Base-by-base conservation (phyloP, 2,888 invertebrate species). In the Luffia ferchaultella region DNA sequence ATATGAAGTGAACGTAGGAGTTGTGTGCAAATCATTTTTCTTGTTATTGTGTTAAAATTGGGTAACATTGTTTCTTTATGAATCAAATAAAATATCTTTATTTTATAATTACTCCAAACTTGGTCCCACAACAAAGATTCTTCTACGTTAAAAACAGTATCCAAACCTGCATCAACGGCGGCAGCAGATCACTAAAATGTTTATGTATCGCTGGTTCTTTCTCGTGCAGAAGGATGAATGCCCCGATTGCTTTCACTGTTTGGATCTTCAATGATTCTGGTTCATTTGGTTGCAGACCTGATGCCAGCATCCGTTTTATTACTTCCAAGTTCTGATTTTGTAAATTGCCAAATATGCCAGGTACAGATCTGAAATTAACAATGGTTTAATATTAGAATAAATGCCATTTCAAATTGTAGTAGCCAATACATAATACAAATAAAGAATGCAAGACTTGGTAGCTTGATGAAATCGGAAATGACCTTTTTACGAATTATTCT, bases 321-420 rank as follows among this genome's bases (percentile, higher is more conserved):
- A 96, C 87, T 62, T 93, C 93, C 57, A 98, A 74, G 74, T 97
- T 96, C 67, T 95, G 92, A 55, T 89, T 87, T 71, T 98, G 97
- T 67, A 96, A 93, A 71, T 95, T 96, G 42, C 98, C 99, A 86
- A 99, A 99, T 50, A 98, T 93, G 41, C 96, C 95, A 18, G 99
- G 98, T 40, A 98, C 96, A 61, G 95, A 90, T 57, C 93, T 93
- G 73, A 55, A 70, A 55, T 54, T n/a, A 44, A 49, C 47, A 40
- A 16, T 18, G n/a, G n/a, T n/a, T n/a, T n/a, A n/a, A n/a, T n/a
- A 18, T 46, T 46, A 48, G 17, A 50, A 50, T 50, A 46, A 20
- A 19, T 12, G n/a, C 17, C 40, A 15, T n/a, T n/a, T n/a, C n/a
- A n/a, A n/a, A n/a, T n/a, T n/a, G n/a, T n/a, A n/a, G n/a, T n/a